These are phyloP conservation scores for Ispidina lecontei DNA, from an alignment of 2,797 vertebrate species.

Conservation along the genomic window DNA sequence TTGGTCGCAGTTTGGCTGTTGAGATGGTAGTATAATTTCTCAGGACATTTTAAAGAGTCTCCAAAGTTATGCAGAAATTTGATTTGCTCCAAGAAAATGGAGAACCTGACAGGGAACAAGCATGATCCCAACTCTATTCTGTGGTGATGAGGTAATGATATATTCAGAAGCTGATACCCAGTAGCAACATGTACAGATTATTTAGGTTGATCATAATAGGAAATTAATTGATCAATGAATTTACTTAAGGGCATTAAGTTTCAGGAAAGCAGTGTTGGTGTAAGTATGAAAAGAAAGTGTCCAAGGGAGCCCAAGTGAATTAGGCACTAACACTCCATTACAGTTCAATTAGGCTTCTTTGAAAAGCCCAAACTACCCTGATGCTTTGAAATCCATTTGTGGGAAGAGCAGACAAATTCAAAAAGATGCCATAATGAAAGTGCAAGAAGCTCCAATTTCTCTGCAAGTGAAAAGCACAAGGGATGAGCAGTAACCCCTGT, in stretches of 20 bases:
- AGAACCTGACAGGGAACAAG: neutral
- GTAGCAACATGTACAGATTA: neutral
- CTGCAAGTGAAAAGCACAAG: slow-evolving; percentile 32
- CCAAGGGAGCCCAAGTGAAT: slow-evolving; percentile 44
- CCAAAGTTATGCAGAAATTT: neutral
- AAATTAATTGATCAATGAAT: slow-evolving; percentile 41
- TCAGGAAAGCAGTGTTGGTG: neutral
- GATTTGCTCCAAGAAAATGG: neutral
- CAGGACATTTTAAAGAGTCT: neutral
- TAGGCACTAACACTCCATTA: slow-evolving; percentile 44
- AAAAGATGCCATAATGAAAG: slow-evolving; percentile 58
- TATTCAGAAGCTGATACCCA: neutral
- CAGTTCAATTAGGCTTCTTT: slow-evolving; percentile 49
- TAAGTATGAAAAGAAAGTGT: slow-evolving; percentile 6
- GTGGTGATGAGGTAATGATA: neutral
- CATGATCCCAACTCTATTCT: neutral
- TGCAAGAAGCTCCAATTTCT: slow-evolving; percentile 59
- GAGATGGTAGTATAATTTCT: neutral
- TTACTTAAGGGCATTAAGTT: neutral
- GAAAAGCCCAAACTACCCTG: slow-evolving; percentile 30
- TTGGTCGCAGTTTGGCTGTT: neutral
- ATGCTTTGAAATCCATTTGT: slow-evolving; percentile 57
- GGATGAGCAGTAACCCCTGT: slow-evolving; percentile 57
- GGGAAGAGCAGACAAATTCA: slow-evolving; percentile 54
- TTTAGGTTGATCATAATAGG: neutral